Conservation (phyloP, 2,888 invertebrate genomes). For the Drosophila flavopinicola region DNA sequence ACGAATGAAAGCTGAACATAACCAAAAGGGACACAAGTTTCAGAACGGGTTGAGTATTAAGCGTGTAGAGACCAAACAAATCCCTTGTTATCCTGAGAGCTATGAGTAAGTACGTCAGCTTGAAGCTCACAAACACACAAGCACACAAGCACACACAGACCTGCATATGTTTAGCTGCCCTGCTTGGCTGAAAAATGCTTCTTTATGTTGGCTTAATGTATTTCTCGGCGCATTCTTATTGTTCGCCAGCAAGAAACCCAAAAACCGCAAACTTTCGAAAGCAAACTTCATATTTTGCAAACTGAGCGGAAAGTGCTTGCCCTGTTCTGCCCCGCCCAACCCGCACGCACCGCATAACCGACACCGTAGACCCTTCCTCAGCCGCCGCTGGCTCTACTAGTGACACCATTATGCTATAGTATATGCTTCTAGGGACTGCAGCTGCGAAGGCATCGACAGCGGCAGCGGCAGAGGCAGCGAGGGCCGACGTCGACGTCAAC, state of each 20-base stretch:
- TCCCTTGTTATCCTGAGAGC: slow-evolving; percentile 66
- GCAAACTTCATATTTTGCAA: slow-evolving; percentile 74
- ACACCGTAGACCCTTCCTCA: slow-evolving; percentile 17
- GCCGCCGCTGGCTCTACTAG: slow-evolving; percentile 25
- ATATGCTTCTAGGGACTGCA: slow-evolving; percentile 39
- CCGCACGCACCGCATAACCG: slow-evolving; percentile 4
- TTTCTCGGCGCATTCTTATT: slow-evolving; percentile 69
- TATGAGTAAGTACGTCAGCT: slow-evolving; percentile 55
- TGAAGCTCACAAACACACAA: slow-evolving; percentile 23
- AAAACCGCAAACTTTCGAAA: slow-evolving; percentile 72
- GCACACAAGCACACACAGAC: slow-evolving; percentile 13
- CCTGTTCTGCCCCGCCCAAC: slow-evolving; percentile 18
- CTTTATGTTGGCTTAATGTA: slow-evolving; percentile 72
- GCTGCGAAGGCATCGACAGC: slow-evolving; percentile 12
- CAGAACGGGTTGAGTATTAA: slow-evolving; percentile 52
- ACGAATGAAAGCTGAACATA: slow-evolving; percentile 55
- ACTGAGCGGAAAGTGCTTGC: slow-evolving; percentile 67
- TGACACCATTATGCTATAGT: slow-evolving; percentile 59
- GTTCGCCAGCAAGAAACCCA: slow-evolving; percentile 62
- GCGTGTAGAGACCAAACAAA: slow-evolving; percentile 59
- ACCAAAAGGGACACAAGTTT: slow-evolving; percentile 21
- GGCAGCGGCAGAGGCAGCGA: neutral
- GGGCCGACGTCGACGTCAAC: slow-evolving; percentile 3
- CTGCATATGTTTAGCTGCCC: slow-evolving; percentile 50
- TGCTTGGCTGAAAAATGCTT: slow-evolving; percentile 58